Evolutionary conservation across 1,140 invertebrate species (phyloP).

Genomic region (Sycophila sp.): DNA sequence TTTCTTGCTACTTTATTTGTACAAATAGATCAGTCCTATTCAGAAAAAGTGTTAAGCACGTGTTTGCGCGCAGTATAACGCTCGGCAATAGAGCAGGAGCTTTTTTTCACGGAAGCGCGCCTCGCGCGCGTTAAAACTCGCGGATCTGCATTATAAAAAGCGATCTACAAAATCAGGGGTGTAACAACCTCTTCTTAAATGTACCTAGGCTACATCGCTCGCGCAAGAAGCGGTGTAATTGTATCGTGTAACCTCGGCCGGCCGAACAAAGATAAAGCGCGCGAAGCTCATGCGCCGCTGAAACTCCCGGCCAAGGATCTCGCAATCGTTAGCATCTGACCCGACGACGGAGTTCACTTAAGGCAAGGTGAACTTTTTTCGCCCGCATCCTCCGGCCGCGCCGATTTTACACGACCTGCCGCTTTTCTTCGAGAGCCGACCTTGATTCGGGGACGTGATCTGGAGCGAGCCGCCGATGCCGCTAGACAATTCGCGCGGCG

Average conservation of each 20-base stretch:
- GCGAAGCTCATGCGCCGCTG: conserved; percentile 9
- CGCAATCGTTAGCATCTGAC: conserved; percentile 35
- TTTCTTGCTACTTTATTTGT: too few species aligned
- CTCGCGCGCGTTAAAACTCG: neutral
- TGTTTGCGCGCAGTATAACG: too few species aligned
- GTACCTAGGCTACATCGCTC: neutral
- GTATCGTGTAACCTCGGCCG: conserved; percentile 12
- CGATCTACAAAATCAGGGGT: too few species aligned
- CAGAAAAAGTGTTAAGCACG: too few species aligned
- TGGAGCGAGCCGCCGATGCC: conserved; percentile 14
- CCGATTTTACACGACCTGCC: conserved; percentile 1
- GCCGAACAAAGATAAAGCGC: conserved; percentile 3
- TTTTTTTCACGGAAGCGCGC: too few species aligned
- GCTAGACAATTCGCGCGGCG: conserved; percentile 9
- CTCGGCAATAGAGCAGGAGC: too few species aligned
- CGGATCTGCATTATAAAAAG: too few species aligned
- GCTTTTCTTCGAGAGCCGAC: conserved; percentile 18
- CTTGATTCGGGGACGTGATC: conserved; percentile 37
- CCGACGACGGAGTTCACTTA: conserved; percentile 36
- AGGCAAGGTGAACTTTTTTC: conserved; percentile 28
- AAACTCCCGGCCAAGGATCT: conserved; percentile 23
- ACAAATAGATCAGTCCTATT: too few species aligned
- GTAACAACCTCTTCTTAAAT: neutral
- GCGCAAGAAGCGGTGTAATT: conserved; percentile 22
- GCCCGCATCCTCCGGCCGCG: neutral